Base-by-base conservation (phyloP, 2,888 invertebrate species). In the Nemoura dubitans region DNA sequence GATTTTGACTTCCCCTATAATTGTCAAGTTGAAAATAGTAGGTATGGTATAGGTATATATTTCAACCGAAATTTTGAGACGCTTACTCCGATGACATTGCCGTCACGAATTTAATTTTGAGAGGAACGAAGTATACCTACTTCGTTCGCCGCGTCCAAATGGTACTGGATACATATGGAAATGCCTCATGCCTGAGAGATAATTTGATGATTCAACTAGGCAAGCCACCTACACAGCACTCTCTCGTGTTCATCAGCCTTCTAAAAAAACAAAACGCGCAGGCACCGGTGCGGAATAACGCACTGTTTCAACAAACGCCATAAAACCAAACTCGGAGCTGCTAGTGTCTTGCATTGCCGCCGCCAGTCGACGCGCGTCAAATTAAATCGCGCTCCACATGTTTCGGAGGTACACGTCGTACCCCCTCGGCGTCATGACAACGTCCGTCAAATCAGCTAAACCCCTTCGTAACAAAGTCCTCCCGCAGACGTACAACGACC, bases 281-380 rank as follows among this genome's bases (percentile, higher is more conserved):
- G 27, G 7, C 83, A 27, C 25, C 36, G 3, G 14, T 26, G 83
- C 83, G 0, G 59, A 59, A 21, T 59, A 59, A 59, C 59, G n/a
- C n/a, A 59, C 21, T 59, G 59, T 59, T 59, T 59, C 59, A 59
- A 59, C 59, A 59, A 59, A 1, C 59, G 59, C 36, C 83, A 43
- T 80, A 26, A 29, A 26, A 29, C 83, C 21, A 59, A 59, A 21
- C 36, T 10, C 5, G 36, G 83, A 36, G 21, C 42, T 16, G 83
- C 29, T 83, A n/a, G n/a, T n/a, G 83, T 83, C 83, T 83, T 83
- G 83, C 28, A 36, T 43, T 43, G 30, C 0, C 16, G 81, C 83
- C 10, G 21, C 10, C 3, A 59, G 21, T 14, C 59, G 21, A 59
- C 59, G 59, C 21, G 1, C 59, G 14, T 59, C 59, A 59, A 59